Conservation (phyloP, 2,888 invertebrate species). For the Hanleya hanleyi region DNA sequence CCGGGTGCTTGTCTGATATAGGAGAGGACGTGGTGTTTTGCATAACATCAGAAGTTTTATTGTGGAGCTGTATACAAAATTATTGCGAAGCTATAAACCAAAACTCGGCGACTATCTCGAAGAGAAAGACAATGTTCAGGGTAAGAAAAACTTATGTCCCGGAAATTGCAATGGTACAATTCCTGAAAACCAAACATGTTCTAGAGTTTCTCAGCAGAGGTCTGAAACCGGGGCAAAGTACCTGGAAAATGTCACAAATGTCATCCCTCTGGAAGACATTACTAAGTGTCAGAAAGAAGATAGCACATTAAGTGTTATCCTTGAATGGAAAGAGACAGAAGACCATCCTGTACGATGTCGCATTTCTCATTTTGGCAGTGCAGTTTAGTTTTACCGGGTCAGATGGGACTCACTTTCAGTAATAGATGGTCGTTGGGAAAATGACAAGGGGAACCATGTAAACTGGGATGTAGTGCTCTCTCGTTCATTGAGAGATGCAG, state of each 20-base stretch:
- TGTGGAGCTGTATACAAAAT: no score
- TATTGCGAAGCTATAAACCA: no score
- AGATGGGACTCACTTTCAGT: neutral
- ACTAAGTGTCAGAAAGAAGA: neutral
- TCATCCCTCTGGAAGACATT: neutral
- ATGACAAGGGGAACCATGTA: neutral
- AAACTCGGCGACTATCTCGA: neutral
- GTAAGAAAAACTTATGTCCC: neutral
- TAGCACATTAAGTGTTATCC: neutral
- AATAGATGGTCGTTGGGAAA: neutral
- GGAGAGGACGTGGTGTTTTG: no score
- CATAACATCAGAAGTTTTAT: no score
- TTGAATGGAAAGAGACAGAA: neutral
- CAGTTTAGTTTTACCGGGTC: neutral
- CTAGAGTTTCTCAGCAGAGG: neutral
- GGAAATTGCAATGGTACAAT: no score
- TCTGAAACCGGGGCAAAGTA: neutral
- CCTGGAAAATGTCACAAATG: neutral
- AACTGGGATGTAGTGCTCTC: conserved; percentile 2
- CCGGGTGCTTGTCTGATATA: no score
- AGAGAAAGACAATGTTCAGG: neutral
- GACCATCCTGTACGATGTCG: neutral
- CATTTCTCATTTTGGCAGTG: no score
- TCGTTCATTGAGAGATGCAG: neutral
- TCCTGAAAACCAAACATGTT: neutral